A percentile compares a stretch with the other conserved stretches of the same genome.
These are phyloP conservation scores for Thaumetopoea pityocampa DNA, from an alignment of 1,140 invertebrate genomes.

Conservation along the genomic window DNA sequence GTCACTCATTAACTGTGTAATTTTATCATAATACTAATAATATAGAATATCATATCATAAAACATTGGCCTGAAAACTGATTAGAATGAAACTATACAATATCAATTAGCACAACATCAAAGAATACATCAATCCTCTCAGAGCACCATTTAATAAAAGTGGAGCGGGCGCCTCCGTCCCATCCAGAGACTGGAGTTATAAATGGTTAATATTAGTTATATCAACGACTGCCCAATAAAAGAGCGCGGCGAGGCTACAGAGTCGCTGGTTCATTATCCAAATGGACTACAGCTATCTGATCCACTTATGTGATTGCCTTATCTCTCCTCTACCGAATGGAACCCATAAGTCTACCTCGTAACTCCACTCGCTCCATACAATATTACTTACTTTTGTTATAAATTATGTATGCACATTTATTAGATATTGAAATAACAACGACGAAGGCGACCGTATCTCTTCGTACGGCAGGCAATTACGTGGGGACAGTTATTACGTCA, in stretches of 20 bases:
- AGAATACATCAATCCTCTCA: too few species aligned
- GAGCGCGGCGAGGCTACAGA: constrained; percentile 48
- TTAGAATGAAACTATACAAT: too few species aligned
- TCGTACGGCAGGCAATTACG: too few species aligned
- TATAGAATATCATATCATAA: too few species aligned
- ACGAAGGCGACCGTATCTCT: neutral
- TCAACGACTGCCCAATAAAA: constrained; percentile 57
- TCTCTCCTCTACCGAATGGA: constrained; percentile 67
- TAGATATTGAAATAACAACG: constrained; percentile 19
- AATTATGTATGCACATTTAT: constrained; percentile 38
- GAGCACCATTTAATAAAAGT: too few species aligned
- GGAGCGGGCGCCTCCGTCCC: too few species aligned
- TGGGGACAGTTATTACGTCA: too few species aligned
- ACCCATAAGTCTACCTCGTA: constrained; percentile 71
- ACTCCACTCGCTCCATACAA: constrained; percentile 60
- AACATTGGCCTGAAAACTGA: too few species aligned
- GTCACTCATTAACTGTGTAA: too few species aligned
- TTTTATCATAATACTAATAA: too few species aligned
- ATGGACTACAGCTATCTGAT: constrained; percentile 75
- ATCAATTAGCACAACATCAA: too few species aligned
- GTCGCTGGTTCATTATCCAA: constrained; percentile 73
- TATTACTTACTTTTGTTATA: constrained; percentile 48
- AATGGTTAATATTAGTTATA: constrained; percentile 31
- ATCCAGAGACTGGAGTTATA: neutral
- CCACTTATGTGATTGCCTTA: constrained; percentile 75